Percentiles rank a stretch among this genome's conserved stretches.
phyloP scores from a whole-genome alignment of 1,140 invertebrate genomes.

The Brachionus manjavacas region DNA sequence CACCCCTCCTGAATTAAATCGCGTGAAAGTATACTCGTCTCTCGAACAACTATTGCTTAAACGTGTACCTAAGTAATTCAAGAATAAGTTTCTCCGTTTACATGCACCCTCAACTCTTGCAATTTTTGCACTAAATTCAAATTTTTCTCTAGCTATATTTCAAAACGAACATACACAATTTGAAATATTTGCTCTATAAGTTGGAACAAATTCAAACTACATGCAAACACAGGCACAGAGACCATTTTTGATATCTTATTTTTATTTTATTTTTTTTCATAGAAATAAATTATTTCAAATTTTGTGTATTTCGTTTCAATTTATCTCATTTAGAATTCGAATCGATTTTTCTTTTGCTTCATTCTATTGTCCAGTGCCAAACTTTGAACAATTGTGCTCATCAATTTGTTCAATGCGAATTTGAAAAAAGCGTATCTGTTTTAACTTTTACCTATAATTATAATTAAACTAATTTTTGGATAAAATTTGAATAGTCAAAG shows the following conservation, averaged over 20 bases:
- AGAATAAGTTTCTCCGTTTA: neutral
- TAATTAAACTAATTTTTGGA: neutral
- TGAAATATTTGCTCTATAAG: neutral
- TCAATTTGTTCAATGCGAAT: neutral
- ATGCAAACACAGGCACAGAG: neutral
- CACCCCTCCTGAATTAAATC: neutral
- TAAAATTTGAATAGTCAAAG: slow-evolving; percentile 19
- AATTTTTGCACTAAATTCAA: neutral
- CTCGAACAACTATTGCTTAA: neutral
- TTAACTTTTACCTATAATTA: neutral
- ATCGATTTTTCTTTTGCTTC: neutral
- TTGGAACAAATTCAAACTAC: neutral
- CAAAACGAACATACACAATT: neutral
- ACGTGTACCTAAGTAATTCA: neutral
- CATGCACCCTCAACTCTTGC: neutral
- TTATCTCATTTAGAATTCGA: neutral
- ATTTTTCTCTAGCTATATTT: neutral
- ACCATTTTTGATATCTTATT: slow-evolving; percentile 7
- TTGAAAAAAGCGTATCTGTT: neutral
- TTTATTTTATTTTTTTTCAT: neutral
- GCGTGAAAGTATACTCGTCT: neutral
- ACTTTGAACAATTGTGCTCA: neutral
- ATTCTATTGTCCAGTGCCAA: neutral
- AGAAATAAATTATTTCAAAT: slow-evolving; percentile 29
- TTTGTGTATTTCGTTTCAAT: neutral